A percentile compares a stretch with the other conserved stretches of the same genome.
These are phyloP conservation scores for Sarcophaga subvicina DNA, from an alignment of 2,888 invertebrate genomes.

Conservation along the genomic window DNA sequence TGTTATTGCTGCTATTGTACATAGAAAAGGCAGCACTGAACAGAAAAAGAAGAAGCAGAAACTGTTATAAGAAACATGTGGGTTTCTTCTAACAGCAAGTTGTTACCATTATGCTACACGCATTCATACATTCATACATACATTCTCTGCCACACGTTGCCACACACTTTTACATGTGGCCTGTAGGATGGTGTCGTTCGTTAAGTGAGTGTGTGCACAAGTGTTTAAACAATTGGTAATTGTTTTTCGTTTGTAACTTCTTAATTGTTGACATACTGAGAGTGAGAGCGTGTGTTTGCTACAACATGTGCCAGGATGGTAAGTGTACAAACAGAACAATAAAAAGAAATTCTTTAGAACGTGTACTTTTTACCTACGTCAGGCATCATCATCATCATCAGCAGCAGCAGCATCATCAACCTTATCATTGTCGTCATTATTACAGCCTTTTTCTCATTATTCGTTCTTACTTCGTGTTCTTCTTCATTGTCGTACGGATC, in stretches of 20 bases:
- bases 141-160: neutral
- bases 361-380: constrained; percentile 8
- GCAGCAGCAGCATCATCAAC: neutral
- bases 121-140: neutral
- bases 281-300: neutral
- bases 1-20: neutral
- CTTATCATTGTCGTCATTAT: neutral
- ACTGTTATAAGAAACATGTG: constrained; percentile 52
- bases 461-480: neutral
- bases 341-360: neutral
- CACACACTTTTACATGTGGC: neutral
- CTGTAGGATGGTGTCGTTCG: neutral
- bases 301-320: neutral
- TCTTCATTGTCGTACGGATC: neutral
- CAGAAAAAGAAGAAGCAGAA: neutral
- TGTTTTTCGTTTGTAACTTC: constrained; percentile 65
- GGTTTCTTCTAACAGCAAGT: constrained; percentile 35
- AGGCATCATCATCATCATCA: constrained; percentile 7
- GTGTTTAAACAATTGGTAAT: constrained; percentile 67
- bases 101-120: constrained; percentile 4
- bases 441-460: neutral
- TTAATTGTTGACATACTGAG: constrained; percentile 63
- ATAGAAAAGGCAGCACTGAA: constrained; percentile 15
- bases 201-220: constrained; percentile 41
- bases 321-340: neutral